Evolutionary conservation across 2,888 invertebrate species (phyloP).

Genomic region (Cybosia mesomella): DNA sequence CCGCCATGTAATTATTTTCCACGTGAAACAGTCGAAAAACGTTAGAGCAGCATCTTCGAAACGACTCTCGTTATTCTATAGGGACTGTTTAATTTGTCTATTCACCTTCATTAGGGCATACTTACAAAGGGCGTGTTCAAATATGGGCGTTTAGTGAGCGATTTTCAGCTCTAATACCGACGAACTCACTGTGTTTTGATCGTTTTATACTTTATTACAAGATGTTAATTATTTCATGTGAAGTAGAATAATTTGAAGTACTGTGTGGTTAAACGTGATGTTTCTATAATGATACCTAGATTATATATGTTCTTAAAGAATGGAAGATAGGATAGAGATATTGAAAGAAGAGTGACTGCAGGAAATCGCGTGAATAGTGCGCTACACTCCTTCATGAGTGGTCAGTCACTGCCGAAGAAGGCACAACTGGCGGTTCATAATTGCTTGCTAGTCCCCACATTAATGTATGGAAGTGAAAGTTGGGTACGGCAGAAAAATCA

Average conservation of each 20-base stretch:
- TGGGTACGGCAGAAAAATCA: too few relatives aligned
- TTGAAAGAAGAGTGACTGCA: too few relatives aligned
- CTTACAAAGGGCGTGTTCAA: constrained; percentile 58
- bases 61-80: constrained; percentile 67
- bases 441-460: too few relatives aligned
- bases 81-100: constrained; percentile 76
- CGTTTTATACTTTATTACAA: constrained; percentile 28
- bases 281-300: not conserved
- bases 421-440: too few relatives aligned
- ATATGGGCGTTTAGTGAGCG: constrained; percentile 48
- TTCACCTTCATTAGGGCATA: constrained; percentile 65
- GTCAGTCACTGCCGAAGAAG: too few relatives aligned
- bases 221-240: constrained; percentile 4
- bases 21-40: constrained; percentile 82
- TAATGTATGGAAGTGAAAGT: too few relatives aligned
- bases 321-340: too few relatives aligned
- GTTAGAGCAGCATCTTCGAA: constrained; percentile 65
- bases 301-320: too few relatives aligned
- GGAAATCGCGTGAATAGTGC: too few relatives aligned
- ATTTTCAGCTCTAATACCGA: constrained; percentile 38
- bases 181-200: constrained; percentile 34
- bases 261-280: not conserved
- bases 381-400: too few relatives aligned
- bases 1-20: constrained; percentile 84
- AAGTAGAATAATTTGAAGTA: not conserved